Base-by-base conservation (phyloP, 2,113 vertebrate species). In the Vidua chalybeata region DNA sequence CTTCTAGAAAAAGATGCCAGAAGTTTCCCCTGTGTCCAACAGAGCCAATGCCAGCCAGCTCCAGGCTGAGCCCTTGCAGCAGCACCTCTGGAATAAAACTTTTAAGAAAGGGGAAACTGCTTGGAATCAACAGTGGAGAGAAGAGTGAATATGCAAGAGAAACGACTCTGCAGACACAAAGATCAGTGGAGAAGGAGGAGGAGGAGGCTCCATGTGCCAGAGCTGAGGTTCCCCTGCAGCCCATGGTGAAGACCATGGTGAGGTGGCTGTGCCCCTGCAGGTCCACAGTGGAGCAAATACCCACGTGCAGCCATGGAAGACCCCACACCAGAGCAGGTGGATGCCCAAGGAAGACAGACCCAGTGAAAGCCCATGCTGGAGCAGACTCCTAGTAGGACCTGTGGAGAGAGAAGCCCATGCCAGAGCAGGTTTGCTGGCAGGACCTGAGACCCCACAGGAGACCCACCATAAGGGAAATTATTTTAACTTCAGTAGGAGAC, bases 81-180 rank as follows among this genome's bases (percentile, higher is more conserved):
- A 76, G n/a, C 62, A 62, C 6, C 21, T 55, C 41, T 16, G 35
- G 63, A 76, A 83, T 43, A 55, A 83, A 69, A 31, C 23, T 56
- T 18, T 49, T 16, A 19, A 41, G n/a, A 39, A 61, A 10, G 31
- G 11, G 31, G 12, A 63, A 71, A 62, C 6, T 28, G 17, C 30
- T 62, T 35, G 41, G 41, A 76, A 14, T 35, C 31, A 54, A 12
- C 13, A 49, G 48, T 13, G 20, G 24, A 56, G 35, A 56, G 31
- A 75, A 43, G 33, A 69, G 28, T n/a, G 51, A 82, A 22, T 8
- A 56, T 4, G 12, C 0, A 0, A 75, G 46, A 73, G 27, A 49
- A 75, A 45, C 49, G 56, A 22, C 33, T 33, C 69, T 69, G 43
- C 16, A 92, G 43, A 69, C 28, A 21, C 49, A 62, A 39, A 33